phyloP scores from a whole-genome alignment of 53 echinoderm and acorn worm genomes.

The Patiria pectinifera region DNA sequence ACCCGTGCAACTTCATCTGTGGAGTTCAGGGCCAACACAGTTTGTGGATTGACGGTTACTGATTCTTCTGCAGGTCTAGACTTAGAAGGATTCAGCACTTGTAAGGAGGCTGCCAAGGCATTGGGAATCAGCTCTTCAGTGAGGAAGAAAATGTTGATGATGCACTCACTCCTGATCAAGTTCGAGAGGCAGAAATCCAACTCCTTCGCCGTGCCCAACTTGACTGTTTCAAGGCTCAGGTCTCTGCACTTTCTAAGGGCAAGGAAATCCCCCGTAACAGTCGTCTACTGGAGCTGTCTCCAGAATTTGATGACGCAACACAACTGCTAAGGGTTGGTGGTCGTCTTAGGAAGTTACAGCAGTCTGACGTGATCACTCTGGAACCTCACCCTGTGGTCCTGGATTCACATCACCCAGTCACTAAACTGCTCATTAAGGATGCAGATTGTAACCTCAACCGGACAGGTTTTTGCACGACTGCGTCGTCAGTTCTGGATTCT shows the following conservation, averaged over 20 bases:
- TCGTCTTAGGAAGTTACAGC: neutral
- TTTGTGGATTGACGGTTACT: slow-evolving; percentile 50
- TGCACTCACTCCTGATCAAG: slow-evolving; percentile 36
- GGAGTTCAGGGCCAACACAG: slow-evolving; percentile 5
- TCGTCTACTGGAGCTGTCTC: slow-evolving; percentile 24
- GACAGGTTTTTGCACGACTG: neutral
- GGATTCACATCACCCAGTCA: neutral
- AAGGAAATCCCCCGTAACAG: slow-evolving; percentile 22
- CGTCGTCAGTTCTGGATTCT: slow-evolving; percentile 6
- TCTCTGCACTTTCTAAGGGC: neutral
- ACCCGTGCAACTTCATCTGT: neutral
- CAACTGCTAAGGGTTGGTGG: slow-evolving; percentile 48
- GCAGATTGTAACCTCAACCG: neutral
- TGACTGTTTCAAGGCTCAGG: slow-evolving; percentile 20
- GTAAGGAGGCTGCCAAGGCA: neutral
- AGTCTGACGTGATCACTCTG: neutral
- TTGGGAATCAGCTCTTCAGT: slow-evolving; percentile 16
- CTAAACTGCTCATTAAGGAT: slow-evolving; percentile 16
- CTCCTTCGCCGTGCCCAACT: slow-evolving; percentile 30
- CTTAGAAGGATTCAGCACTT: slow-evolving; percentile 4
- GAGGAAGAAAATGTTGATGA: neutral
- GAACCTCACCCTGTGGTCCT: slow-evolving; percentile 17
- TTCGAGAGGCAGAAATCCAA: slow-evolving; percentile 41
- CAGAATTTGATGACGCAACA: slow-evolving; percentile 35
- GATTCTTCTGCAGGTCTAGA: neutral